Evolutionary conservation across 2,888 invertebrate genomes (phyloP), one percentile per base, ranked within the genome.

Genomic region (Osmoderma eremita): DNA sequence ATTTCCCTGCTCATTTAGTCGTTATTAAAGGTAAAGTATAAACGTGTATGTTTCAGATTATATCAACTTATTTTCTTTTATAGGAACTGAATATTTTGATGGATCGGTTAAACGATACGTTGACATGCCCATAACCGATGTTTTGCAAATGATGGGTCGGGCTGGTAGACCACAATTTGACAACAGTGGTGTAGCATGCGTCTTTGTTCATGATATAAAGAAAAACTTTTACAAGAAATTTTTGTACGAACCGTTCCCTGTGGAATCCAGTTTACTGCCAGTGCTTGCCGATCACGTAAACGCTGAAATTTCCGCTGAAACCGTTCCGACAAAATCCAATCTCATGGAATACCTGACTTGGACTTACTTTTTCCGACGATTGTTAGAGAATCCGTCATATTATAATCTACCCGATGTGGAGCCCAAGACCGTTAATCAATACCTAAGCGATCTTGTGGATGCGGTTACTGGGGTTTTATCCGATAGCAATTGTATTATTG

Each of bases 151-250:
- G 99, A 98, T 99, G 92, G 99, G 99, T 1, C 87, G 99, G 65
- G 99, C 99, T 66, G 99, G 99, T 0, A 87, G 99, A 63, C 99
- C 99, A 0, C 94, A 99, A 85, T 99, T 91, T 78, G 99, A 98
- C 82, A 92, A 93, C 75, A 91, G 93, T 75, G 99, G 94, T 0
- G 90, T 94, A 0, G 94, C 94, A 0, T 92, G 93, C 3, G 92
- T 94, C 1, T 83, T 94, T 71, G 93, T 99, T 0, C 98, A 99
- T 78, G 98, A 99, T 77, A 89, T 94, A 51, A 98, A 98, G 84
- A 99, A 99, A 83, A 94, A 94, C 80, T 99, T 98, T 85, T 99
- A 99, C 84, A 97, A 97, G 80, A 97, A 97, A 81, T 99, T 99
- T 84, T 84, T 99, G 0, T 98, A 99, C 82, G 98, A 99, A 80